Evolutionary conservation across 2,888 invertebrate species (phyloP).

Genomic region (Ornithoptera alexandrae): DNA sequence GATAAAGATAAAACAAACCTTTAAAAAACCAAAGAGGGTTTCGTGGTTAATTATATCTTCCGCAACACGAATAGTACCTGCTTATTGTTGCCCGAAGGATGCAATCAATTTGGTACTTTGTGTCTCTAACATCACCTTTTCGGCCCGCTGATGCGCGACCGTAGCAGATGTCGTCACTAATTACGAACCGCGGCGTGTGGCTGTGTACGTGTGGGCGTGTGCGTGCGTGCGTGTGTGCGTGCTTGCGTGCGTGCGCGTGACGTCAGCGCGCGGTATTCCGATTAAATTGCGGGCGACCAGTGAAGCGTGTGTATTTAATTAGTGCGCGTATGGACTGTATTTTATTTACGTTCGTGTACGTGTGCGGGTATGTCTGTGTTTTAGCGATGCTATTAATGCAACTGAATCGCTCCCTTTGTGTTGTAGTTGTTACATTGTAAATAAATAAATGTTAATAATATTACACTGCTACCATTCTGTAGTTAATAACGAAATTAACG

Average conservation of each 20-base stretch:
- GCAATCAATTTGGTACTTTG: conserved; percentile 35
- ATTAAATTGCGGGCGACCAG: conserved; percentile 46
- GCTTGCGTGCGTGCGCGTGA: conserved; percentile 41
- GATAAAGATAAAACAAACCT: too few species aligned
- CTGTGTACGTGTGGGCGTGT: conserved; percentile 11
- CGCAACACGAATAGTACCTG: background rate
- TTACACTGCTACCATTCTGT: too few species aligned
- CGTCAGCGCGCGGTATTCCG: conserved; percentile 48
- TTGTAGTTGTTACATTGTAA: too few species aligned
- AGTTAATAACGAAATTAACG: too few species aligned
- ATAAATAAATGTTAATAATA: too few species aligned
- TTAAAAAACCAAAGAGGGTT: too few species aligned
- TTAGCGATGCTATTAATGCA: too few species aligned
- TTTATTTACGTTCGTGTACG: background rate
- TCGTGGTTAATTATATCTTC: too few species aligned
- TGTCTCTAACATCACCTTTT: conserved; percentile 30
- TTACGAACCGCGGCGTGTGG: conserved; percentile 34
- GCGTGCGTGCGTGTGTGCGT: conserved; percentile 3
- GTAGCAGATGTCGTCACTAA: conserved; percentile 51
- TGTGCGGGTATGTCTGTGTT: background rate
- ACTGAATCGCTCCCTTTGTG: too few species aligned
- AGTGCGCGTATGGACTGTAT: conserved; percentile 32
- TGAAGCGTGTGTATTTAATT: conserved; percentile 55
- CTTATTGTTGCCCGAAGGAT: conserved; percentile 2
- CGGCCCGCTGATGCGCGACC: conserved; percentile 37